These are phyloP conservation scores for Drosophila affinis DNA, from an alignment of 2,888 invertebrate species.

Conservation along the genomic window DNA sequence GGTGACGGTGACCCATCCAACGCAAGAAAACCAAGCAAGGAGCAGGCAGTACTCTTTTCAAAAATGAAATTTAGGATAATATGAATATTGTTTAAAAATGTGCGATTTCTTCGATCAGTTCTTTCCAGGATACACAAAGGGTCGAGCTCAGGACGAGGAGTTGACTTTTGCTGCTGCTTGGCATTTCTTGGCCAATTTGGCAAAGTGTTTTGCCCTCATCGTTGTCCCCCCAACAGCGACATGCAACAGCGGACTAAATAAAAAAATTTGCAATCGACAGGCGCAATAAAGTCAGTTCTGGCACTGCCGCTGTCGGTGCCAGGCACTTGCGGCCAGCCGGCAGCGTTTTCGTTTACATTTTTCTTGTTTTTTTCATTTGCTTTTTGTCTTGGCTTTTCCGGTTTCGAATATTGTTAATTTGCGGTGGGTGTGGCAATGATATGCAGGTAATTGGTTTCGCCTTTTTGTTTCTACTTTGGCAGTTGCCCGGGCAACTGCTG, in stretches of 20 bases:
- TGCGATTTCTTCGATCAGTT: no score
- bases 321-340: conserved; percentile 58
- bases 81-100: no score
- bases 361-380: background rate
- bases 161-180: background rate
- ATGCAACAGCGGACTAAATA: conserved; percentile 50
- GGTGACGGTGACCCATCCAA: no score
- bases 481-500: conserved; percentile 28
- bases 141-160: background rate
- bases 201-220: conserved; percentile 69
- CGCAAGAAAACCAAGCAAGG: no score
- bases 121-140: background rate
- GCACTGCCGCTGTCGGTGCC: conserved; percentile 56
- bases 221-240: conserved; percentile 33
- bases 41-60: no score
- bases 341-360: conserved; percentile 9
- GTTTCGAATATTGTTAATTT: conserved; percentile 62
- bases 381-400: background rate
- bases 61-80: no score
- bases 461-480: conserved; percentile 53
- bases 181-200: conserved; percentile 75
- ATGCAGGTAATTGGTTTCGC: conserved; percentile 73
- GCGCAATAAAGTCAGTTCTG: conserved; percentile 66
- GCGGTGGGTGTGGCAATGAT: conserved; percentile 73
- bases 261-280: conserved; percentile 66